Evolutionary conservation across 2,888 invertebrate genomes (phyloP).

Genomic region (Drosophila colorata): DNA sequence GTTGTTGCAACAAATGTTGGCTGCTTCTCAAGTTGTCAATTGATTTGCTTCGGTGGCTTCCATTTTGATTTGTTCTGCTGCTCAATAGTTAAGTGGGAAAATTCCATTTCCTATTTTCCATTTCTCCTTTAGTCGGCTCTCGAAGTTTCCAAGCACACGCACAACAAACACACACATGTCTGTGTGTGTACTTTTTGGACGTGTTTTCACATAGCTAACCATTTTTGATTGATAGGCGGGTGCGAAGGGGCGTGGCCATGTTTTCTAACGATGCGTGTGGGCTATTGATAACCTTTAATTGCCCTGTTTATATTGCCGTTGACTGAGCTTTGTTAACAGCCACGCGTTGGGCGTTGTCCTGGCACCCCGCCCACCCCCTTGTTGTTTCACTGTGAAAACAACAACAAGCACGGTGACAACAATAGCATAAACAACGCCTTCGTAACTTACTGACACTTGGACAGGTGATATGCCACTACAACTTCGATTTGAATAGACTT

Average conservation of each 20-base stretch:
- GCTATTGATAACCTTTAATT: constrained; percentile 64
- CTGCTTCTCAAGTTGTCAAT: constrained; percentile 67
- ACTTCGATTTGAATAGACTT: constrained; percentile 26
- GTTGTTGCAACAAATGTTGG: constrained; percentile 56
- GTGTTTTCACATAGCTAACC: constrained; percentile 18
- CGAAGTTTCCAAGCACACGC: neutral
- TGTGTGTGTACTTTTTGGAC: neutral
- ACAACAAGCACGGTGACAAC: constrained; percentile 8
- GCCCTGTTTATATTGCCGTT: constrained; percentile 60
- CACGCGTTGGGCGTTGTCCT: constrained; percentile 21
- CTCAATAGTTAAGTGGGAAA: constrained; percentile 50
- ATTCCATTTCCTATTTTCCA: constrained; percentile 33
- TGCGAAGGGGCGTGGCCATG: constrained; percentile 38
- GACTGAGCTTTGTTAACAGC: constrained; percentile 62
- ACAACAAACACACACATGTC: neutral
- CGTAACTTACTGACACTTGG: constrained; percentile 56
- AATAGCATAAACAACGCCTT: constrained; percentile 28
- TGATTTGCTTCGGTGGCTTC: constrained; percentile 59
- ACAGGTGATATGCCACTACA: constrained; percentile 58
- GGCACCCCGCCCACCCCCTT: constrained; percentile 1
- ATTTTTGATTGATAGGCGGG: constrained; percentile 46
- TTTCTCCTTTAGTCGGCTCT: neutral
- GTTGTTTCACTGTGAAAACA: constrained; percentile 14
- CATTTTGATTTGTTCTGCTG: constrained; percentile 43
- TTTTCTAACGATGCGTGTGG: constrained; percentile 39